Base-by-base conservation (phyloP, 2,113 vertebrate species). In the Daubentonia madagascariensis region DNA sequence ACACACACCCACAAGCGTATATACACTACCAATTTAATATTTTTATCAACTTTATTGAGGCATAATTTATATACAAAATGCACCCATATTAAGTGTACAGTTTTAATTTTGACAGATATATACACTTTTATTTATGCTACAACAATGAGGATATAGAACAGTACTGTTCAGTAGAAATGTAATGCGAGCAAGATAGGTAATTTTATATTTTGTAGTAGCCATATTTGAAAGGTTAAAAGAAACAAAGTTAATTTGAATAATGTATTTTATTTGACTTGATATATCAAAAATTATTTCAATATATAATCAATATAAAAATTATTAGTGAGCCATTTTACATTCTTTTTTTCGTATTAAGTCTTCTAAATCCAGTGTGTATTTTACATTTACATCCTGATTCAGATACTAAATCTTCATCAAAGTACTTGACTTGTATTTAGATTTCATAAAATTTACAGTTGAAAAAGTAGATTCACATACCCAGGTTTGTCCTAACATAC, bases 201-300 rank as follows among this genome's bases (percentile, higher is more conserved):
- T 87, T 70, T 92, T 57, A 16, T 59, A 67, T 93, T 93, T 93
- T 78, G 6, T 75, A 70, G 22, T 63, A 91, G 70, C 35, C 16
- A 63, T 1, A 5, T 61, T 91, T 84, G 83, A 91, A 86, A 73
- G 67, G 70, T 92, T 63, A 75, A 93, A 80, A 91, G 75, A 88
- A 94, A 87, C 63, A 91, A 80, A 83, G 43, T 63, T n/a, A 72
- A 59, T 86, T 72, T 83, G 91, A 91, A 78, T 90, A 63, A 95
- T 54, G 1, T 54, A 37, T 86, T 94, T 90, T 80, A 54, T 85
- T 54, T 92, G 78, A 40, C 28, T 10, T 8, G 63, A 1, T 63
- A 28, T 65, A 57, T 90, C 59, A 92, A 85, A 85, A 94, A 43
- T 81, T 20, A 68, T 96, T 86, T 96, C 61, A 72, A 50, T 14